Conservation (phyloP, 2,113 vertebrate species). For the Cebidichthys violaceus region DNA sequence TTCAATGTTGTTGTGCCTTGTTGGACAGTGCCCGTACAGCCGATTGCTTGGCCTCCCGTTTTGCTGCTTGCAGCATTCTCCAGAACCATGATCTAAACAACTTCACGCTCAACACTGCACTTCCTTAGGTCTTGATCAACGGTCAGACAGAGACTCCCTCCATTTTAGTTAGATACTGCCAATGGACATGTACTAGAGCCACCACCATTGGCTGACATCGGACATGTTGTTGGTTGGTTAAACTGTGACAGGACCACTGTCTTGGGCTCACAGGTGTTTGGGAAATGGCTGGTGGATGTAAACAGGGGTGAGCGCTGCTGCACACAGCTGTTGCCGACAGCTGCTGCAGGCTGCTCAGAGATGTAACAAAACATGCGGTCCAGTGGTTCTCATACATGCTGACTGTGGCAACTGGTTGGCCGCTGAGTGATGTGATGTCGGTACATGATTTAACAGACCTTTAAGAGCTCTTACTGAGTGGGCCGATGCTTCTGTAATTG, state of each 20-base stretch:
- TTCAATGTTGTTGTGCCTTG: neutral
- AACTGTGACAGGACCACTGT: neutral
- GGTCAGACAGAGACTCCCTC: too few relatives aligned
- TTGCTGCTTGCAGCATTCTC: too few relatives aligned
- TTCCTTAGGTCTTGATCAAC: too few relatives aligned
- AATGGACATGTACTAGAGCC: too few relatives aligned
- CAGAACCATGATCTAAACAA: too few relatives aligned
- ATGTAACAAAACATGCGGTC: neutral
- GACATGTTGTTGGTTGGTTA: neutral
- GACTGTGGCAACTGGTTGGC: neutral
- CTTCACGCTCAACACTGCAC: too few relatives aligned
- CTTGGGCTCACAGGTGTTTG: conserved; percentile 12
- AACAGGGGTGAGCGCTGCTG: neutral
- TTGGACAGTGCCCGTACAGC: neutral
- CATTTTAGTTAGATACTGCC: too few relatives aligned
- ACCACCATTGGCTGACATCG: neutral
- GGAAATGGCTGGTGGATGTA: conserved; percentile 2
- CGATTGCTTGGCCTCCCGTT: too few relatives aligned
- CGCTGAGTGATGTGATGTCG: neutral
- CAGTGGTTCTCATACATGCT: conserved; percentile 14
- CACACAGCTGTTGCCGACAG: neutral
- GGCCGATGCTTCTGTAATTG: conserved; percentile 11
- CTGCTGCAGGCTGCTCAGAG: conserved; percentile 2
- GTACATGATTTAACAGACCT: conserved; percentile 14
- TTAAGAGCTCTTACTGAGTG: conserved; percentile 12